Percentiles rank a stretch among this genome's conserved stretches.
phyloP scores from a whole-genome alignment of 37 sponge, comb jelly and placozoan species.

The Chondrosia reniformis region DNA sequence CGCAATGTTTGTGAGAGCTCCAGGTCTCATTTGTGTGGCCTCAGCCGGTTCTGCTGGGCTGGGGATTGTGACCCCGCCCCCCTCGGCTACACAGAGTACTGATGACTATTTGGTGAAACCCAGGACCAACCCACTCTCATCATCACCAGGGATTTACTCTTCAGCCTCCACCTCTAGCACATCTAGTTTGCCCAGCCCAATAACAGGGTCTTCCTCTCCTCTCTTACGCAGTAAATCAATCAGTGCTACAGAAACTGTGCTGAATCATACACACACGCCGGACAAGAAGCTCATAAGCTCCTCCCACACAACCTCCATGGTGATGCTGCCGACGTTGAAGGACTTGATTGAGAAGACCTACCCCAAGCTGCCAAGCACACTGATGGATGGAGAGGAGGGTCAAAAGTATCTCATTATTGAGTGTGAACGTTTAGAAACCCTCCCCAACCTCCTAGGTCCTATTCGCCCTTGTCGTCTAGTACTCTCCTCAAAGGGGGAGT shows the following conservation, averaged over 20 bases:
- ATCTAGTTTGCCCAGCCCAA: not conserved
- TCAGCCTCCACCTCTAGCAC: not conserved
- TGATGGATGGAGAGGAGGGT: not conserved
- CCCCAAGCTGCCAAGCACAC: not conserved
- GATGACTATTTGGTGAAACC: conserved; percentile 9
- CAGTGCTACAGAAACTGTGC: not conserved
- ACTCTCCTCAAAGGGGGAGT: not conserved
- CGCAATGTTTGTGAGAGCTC: not conserved
- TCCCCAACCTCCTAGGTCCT: conserved; percentile 19
- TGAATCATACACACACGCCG: not conserved
- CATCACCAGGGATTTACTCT: not conserved
- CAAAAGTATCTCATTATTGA: not conserved
- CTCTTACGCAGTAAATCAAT: not conserved
- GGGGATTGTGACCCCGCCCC: not conserved
- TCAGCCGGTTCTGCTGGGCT: not conserved
- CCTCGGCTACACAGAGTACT: no score
- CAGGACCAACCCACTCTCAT: no score
- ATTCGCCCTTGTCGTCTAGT: conserved; percentile 14
- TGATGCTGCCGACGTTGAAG: not conserved
- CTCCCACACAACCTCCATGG: not conserved
- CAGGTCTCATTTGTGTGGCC: not conserved
- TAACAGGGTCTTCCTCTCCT: not conserved
- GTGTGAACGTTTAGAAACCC: conserved; percentile 10
- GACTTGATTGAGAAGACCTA: conserved; percentile 5
- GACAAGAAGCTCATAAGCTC: not conserved